These are phyloP conservation scores for Leptopilina boulardi DNA, from an alignment of 1,140 invertebrate genomes.

Conservation along the genomic window DNA sequence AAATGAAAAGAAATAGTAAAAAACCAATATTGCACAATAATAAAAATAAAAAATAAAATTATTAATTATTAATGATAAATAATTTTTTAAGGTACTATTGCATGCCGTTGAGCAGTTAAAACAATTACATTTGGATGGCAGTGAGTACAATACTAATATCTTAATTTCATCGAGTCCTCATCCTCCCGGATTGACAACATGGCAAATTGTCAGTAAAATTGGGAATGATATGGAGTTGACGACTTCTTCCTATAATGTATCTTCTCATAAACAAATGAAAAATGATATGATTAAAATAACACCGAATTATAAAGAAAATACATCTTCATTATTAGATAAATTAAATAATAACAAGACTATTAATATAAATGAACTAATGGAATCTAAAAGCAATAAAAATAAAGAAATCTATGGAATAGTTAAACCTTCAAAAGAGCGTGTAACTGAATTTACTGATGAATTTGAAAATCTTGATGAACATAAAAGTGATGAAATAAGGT, in stretches of 20 bases:
- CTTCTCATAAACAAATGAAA: not conserved
- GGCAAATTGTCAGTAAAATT: constrained; percentile 20
- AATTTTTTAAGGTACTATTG: not conserved
- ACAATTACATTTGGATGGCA: not conserved
- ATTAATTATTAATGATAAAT: not conserved
- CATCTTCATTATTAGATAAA: not conserved
- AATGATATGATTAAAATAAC: not conserved
- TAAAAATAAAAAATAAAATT: not conserved
- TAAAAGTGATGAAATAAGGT: not conserved
- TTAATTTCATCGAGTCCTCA: not conserved
- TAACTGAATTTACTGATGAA: not conserved
- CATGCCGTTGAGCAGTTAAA: not conserved
- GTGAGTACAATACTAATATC: not conserved
- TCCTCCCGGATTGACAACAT: constrained; percentile 8
- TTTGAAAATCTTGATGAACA: not conserved
- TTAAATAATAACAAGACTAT: not conserved
- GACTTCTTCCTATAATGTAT: not conserved
- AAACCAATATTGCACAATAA: too few relatives aligned
- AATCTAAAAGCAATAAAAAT: not conserved
- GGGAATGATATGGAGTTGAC: not conserved
- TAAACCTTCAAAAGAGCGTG: not conserved
- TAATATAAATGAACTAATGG: not conserved
- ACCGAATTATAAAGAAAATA: not conserved
- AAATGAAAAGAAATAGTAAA: too few relatives aligned
- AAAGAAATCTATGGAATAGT: not conserved